Evolutionary conservation across 37 sponge, comb jelly and placozoan genomes (phyloP), one percentile per base, ranked within the genome.

Genomic region (Halichondria panicea): DNA sequence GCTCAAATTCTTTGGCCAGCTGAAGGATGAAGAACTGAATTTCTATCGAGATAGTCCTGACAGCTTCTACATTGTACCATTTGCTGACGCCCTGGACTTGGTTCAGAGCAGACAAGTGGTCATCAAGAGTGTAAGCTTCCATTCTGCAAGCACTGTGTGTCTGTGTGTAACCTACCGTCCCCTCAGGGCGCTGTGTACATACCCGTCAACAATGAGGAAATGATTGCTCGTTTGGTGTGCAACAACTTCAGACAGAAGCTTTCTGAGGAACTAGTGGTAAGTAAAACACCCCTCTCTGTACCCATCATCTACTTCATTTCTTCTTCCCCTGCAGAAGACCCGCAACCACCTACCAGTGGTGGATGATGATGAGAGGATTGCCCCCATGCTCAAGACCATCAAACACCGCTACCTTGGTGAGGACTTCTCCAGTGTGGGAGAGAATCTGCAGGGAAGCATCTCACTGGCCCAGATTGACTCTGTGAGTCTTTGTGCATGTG

Each of bases 181-280:
- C n/a, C n/a, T n/a, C 55, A 94, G 95, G 95, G 95, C 18, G 80
- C 39, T 48, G 92, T 88, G 15, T 97, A 91, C 67, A 73, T 97
- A 30, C 97, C 94, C 15, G 73, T 65, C 22, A 71, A 21, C 0
- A 53, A 65, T 11, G 24, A 35, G 0, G 69, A 86, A 34, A 42
- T 59, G 61, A 74, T 89, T 41, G 68, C 67, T 25, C 74, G 85
- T 32, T 58, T 89, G 12, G 68, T 89, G 24, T 74, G 82, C 8
- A 86, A 86, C 77, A 89, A 84, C 46, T 94, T 89, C 58, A 78
- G 94, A 71, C n/a, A 79, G 21, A 61, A 64, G 8, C 70, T 91
- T 0, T 91, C 91, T n/a, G 77, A 81, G 42, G 87, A 85, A 13
- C 72, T 91, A 3, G 73, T 71, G 73, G 91, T 91, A 40, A 69